A percentile compares a stretch with the other conserved stretches of the same genome.
Conservation (phyloP, 2,797 vertebrate species). For the Uromys caudimaculatus region DNA sequence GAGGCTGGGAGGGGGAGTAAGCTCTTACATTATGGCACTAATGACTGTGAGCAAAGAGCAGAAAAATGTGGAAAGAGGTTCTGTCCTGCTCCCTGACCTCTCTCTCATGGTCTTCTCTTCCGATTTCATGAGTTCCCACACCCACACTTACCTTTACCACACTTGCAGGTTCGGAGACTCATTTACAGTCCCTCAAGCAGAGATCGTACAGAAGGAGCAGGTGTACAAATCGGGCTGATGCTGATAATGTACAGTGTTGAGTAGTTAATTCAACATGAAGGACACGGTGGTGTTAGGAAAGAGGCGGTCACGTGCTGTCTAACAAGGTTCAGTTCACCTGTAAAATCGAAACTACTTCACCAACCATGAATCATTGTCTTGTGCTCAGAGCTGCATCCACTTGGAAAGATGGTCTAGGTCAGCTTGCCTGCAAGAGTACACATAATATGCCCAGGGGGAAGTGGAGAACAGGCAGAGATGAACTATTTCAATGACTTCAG, state of each 20-base stretch:
- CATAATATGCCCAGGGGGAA: neutral
- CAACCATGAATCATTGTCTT: neutral
- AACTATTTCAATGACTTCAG: neutral
- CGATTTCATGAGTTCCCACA: neutral
- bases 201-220: conserved; percentile 22
- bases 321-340: conserved; percentile 16
- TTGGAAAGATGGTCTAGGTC: neutral
- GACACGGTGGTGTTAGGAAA: conserved; percentile 24
- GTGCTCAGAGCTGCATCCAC: neutral
- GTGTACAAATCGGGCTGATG: neutral
- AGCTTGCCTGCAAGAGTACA: neutral
- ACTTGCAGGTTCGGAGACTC: neutral
- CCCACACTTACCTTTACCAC: conserved; percentile 1
- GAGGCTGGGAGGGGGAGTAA: neutral
- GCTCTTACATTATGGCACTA: neutral
- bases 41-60: conserved; percentile 17
- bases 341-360: conserved; percentile 17
- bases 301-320: neutral
- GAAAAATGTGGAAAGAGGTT: conserved; percentile 4
- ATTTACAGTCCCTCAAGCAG: neutral
- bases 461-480: neutral
- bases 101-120: neutral
- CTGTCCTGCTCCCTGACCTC: neutral
- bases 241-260: neutral
- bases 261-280: neutral